Percentiles rank a stretch among this genome's conserved stretches.
Conservation (phyloP, 2,888 invertebrate species). For the Cryptocheilus praepositus region DNA sequence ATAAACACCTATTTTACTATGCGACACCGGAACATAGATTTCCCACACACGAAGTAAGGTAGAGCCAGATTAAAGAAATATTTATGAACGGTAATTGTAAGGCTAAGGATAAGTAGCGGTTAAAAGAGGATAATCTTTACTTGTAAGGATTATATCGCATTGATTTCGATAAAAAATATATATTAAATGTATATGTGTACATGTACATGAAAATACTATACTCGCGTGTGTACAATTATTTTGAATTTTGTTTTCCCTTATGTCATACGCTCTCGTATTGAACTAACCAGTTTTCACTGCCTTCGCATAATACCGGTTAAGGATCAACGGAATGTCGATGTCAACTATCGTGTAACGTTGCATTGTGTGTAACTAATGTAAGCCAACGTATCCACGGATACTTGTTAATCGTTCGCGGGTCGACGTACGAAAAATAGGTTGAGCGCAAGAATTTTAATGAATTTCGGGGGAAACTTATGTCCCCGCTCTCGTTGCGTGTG, state of each 20-base stretch:
- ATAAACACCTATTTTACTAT: conserved; percentile 54
- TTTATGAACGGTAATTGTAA: conserved; percentile 46
- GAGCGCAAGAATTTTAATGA: background rate
- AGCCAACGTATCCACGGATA: no score
- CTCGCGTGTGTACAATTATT: conserved; percentile 1
- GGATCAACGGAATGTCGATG: no score
- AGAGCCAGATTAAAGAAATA: conserved; percentile 35
- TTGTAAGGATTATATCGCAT: conserved; percentile 66
- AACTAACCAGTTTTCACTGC: no score
- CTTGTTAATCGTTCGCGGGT: no score
- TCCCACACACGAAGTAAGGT: conserved; percentile 36
- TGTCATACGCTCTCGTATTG: no score
- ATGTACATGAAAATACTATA: conserved; percentile 40
- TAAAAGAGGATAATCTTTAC: conserved; percentile 39
- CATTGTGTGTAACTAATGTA: no score
- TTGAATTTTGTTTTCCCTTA: no score
- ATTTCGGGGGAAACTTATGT: conserved; percentile 6
- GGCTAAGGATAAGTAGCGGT: conserved; percentile 41
- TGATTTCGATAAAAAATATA: conserved; percentile 64
- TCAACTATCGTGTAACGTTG: no score
- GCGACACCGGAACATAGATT: conserved; percentile 44
- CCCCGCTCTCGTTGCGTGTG: conserved; percentile 19
- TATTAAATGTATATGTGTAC: conserved; percentile 59
- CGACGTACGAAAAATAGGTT: no score
- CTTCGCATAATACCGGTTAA: no score